Evolutionary conservation across 2,888 invertebrate genomes (phyloP), one percentile per base, ranked within the genome.

Genomic region (Cheilosia variabilis): DNA sequence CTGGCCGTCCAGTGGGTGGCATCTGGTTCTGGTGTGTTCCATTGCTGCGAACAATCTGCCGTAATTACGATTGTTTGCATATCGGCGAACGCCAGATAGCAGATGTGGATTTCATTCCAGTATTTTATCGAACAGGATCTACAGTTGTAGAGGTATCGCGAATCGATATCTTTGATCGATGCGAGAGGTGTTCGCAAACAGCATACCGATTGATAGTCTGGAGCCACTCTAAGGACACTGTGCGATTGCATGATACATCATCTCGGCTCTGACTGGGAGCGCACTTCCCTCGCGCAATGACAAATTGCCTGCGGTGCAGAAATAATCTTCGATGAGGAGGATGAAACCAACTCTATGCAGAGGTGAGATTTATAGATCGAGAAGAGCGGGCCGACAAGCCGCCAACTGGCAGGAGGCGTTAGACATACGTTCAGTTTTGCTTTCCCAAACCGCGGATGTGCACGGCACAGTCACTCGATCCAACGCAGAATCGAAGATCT

Each of bases 401-500:
- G 58, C 65, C 60, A 78, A 62, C 68, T 58, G 47, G 45, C 75
- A 80, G 60, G 43, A 84, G 84, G 80, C 79, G 84, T 84, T 71
- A 71, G 63, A 73, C 24, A 68, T 45, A 69, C 66, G 76, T 55
- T 69, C 53, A 34, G 69, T 69, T 69, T 69, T 63, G 17, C 57
- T 78, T 68, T 78, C 24, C 17, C 45, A 69, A 37, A 31, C n/a
- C 45, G 52, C 37, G 47, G 17, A 50, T 53, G 41, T 31, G 45
- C 63, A 15, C 53, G 13, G 62, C 50, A n/a, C 15, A 37, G 55
- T 75, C 65, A 82, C 55, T 71, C 57, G 71, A 77, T 86, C 86
- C 86, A 81, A 86, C 81, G 76, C 81, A 86, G 58, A 76, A 86
- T 86, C 81, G 68, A 86, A 77, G 86, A 86, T 86, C 68, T 72